Percentiles rank a stretch among this genome's conserved stretches.
Evolutionary conservation across 2,113 vertebrate genomes (phyloP).

Genomic region (Syngnathus typhle): DNA sequence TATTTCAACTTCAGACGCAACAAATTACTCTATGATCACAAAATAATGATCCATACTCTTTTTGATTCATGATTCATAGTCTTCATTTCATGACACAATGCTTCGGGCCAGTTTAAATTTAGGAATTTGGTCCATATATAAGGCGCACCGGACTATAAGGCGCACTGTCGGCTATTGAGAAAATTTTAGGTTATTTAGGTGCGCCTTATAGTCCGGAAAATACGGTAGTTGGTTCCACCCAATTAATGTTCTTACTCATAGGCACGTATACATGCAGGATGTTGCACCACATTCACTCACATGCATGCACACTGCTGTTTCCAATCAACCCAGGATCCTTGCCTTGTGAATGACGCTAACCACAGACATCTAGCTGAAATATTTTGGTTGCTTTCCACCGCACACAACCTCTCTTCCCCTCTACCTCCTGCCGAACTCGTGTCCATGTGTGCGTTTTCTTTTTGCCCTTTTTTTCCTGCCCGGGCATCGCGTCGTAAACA

Average conservation of each 20-base stretch:
- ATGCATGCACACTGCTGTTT: conserved; percentile 1
- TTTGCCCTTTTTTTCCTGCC: conserved; percentile 30
- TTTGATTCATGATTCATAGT: too few relatives aligned
- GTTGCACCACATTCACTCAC: not conserved
- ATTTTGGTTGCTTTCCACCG: conserved; percentile 51
- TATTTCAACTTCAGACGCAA: too few relatives aligned
- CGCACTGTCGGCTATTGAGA: too few relatives aligned
- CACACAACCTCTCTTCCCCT: conserved; percentile 28
- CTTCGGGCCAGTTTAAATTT: too few relatives aligned
- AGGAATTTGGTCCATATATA: too few relatives aligned
- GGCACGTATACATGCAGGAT: not conserved
- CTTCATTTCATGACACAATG: too few relatives aligned
- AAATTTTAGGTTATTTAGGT: too few relatives aligned
- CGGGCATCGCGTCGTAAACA: conserved; percentile 45
- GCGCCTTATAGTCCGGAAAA: too few relatives aligned
- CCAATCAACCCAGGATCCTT: not conserved
- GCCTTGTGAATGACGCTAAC: conserved; percentile 6
- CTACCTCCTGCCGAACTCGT: conserved; percentile 14
- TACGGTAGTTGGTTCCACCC: not conserved
- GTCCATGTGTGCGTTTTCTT: conserved; percentile 32
- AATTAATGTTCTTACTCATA: not conserved
- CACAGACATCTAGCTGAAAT: conserved; percentile 8
- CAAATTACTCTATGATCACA: too few relatives aligned
- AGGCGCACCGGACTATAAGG: too few relatives aligned
- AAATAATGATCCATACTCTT: too few relatives aligned